A percentile compares a stretch with the other conserved stretches of the same genome.
Conservation (phyloP, 2,113 vertebrate genomes). For the Myiozetetes cayanensis region DNA sequence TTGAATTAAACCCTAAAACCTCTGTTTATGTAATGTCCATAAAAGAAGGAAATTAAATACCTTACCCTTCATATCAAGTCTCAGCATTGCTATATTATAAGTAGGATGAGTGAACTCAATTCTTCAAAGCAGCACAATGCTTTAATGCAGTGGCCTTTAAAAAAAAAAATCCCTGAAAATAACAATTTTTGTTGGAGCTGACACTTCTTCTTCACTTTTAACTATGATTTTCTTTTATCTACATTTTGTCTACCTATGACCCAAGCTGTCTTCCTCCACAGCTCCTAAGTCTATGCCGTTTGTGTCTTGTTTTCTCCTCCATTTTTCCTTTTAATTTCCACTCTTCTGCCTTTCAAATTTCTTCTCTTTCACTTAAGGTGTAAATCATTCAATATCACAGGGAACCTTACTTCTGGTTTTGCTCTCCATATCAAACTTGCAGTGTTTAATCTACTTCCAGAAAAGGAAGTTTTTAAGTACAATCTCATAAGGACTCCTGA, state of each 20-base stretch:
- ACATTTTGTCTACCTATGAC: neutral
- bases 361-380: neutral
- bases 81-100: neutral
- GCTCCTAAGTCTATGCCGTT: neutral
- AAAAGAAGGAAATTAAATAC: conserved; percentile 17
- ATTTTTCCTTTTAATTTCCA: neutral
- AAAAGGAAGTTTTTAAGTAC: neutral
- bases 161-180: neutral
- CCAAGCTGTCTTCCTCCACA: neutral
- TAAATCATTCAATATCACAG: neutral
- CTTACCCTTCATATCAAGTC: neutral
- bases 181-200: neutral
- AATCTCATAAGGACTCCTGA: neutral
- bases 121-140: neutral
- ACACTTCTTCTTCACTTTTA: neutral
- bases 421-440: neutral
- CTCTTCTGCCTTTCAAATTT: neutral
- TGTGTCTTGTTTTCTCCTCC: neutral
- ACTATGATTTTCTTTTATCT: neutral
- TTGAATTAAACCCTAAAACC: conserved; percentile 4
- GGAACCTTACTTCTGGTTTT: neutral
- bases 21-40: neutral
- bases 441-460: neutral
- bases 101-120: neutral
- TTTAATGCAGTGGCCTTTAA: neutral